Percentiles rank a stretch among this genome's conserved stretches.
Conservation (phyloP, 1,140 invertebrate genomes). For the Cataglyphis hispanica region DNA sequence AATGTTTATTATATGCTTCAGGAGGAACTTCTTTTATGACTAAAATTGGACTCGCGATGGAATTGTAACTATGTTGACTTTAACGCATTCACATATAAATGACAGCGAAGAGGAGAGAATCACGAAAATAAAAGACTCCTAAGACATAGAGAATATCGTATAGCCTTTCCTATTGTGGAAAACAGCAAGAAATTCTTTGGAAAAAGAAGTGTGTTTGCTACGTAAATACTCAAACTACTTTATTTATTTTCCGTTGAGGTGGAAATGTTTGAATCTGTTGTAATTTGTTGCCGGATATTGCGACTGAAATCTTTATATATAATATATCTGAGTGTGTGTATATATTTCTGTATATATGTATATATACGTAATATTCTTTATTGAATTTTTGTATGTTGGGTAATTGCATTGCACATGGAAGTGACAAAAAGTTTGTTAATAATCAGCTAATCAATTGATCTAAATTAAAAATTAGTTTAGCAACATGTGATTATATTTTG, state of each 20-base stretch:
- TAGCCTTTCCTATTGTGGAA: slow-evolving; percentile 12
- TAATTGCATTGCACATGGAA: neutral
- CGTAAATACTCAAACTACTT: slow-evolving; percentile 64
- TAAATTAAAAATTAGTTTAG: slow-evolving; percentile 9
- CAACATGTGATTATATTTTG: neutral
- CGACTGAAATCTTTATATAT: slow-evolving; percentile 24
- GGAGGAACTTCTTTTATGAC: slow-evolving; percentile 44
- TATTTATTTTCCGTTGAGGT: slow-evolving; percentile 53
- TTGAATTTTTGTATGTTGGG: slow-evolving; percentile 1
- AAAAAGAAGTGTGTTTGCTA: slow-evolving; percentile 59
- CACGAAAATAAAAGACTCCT: slow-evolving; percentile 29
- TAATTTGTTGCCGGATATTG: slow-evolving; percentile 67
- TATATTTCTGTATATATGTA: neutral
- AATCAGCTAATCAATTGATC: neutral
- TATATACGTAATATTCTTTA: neutral
- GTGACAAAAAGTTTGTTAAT: neutral
- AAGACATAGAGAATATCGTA: slow-evolving; percentile 47
- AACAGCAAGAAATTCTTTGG: slow-evolving; percentile 19
- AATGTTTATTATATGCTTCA: slow-evolving; percentile 57
- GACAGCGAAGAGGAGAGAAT: slow-evolving; percentile 27
- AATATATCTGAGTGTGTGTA: neutral
- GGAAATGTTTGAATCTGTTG: slow-evolving; percentile 52
- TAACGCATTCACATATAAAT: slow-evolving; percentile 58
- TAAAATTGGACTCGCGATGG: slow-evolving; percentile 51
- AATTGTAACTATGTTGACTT: slow-evolving; percentile 44